A percentile compares a stretch with the other conserved stretches of the same genome.
Evolutionary conservation across 2,888 invertebrate species (phyloP).

Genomic region (Caenorhabditis zanzibari): DNA sequence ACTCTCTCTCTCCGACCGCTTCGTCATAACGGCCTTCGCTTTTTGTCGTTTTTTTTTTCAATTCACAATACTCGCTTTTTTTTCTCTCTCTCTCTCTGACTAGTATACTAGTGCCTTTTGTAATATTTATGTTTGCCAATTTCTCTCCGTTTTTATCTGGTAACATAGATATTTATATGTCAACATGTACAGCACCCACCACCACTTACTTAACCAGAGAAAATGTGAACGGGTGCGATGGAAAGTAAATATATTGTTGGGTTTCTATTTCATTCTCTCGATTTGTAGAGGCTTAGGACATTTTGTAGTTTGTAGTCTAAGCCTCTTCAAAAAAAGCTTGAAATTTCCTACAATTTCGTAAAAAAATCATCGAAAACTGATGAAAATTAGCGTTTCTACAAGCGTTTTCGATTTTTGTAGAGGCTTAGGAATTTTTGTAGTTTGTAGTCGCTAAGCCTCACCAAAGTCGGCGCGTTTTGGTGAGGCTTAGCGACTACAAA

Average conservation of each 20-base stretch:
- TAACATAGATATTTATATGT: slow-evolving; percentile 33
- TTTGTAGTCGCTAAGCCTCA: no score
- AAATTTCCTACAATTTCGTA: no score
- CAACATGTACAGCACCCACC: no score
- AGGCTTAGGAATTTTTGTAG: no score
- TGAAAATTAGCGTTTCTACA: no score
- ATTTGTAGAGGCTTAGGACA: no score
- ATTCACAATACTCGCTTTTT: not conserved
- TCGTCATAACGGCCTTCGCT: not conserved
- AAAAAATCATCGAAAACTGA: no score
- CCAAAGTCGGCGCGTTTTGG: not conserved
- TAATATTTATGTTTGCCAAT: slow-evolving; percentile 41
- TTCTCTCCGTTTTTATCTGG: not conserved
- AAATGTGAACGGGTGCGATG: not conserved
- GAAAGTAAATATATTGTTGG: not conserved
- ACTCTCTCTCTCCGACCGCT: slow-evolving; percentile 1
- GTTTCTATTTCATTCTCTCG: not conserved
- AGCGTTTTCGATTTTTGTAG: no score
- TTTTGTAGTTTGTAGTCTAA: no score
- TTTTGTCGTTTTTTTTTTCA: not conserved
- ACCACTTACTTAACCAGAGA: slow-evolving; percentile 22
- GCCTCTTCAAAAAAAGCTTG: not conserved
- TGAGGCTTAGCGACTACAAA: not conserved
- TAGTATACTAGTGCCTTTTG: slow-evolving; percentile 11
- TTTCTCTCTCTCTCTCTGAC: slow-evolving; percentile 26